These are phyloP conservation scores for Colaptes auratus DNA, from an alignment of 2,113 vertebrate genomes.

Conservation along the genomic window DNA sequence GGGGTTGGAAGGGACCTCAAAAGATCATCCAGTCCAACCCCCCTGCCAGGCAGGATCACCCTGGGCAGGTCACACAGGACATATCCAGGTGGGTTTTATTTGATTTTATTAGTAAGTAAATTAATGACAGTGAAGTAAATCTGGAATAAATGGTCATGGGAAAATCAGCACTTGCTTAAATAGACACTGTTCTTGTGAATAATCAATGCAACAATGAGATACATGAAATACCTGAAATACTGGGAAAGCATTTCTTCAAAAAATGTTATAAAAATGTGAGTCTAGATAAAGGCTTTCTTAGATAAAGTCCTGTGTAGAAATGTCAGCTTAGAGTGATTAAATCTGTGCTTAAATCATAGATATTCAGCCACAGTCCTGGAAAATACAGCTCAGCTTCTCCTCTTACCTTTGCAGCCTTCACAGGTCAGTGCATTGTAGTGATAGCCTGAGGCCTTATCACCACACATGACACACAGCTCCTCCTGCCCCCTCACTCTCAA, in stretches of 20 bases:
- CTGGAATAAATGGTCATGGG: not conserved
- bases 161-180: not conserved
- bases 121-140: not conserved
- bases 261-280: not conserved
- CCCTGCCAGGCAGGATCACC: no score
- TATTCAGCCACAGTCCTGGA: not conserved
- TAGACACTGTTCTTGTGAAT: not conserved
- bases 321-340: not conserved
- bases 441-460: conserved; percentile 93
- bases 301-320: not conserved
- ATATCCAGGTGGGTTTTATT: not conserved
- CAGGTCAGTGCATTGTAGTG: conserved; percentile 96
- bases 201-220: not conserved
- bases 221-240: not conserved
- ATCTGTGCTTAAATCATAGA: not conserved
- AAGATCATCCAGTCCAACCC: no score
- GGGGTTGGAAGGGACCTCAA: no score
- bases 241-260: not conserved
- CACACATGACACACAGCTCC: conserved; percentile 92
- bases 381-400: not conserved
- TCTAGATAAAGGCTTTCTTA: not conserved
- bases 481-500: conserved; percentile 83
- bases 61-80: no score
- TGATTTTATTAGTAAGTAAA: not conserved
- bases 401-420: conserved; percentile 93